Percentiles rank a stretch among this genome's conserved stretches.
phyloP scores from a whole-genome alignment of 2,888 invertebrate species.

The Salpingus planirostris region DNA sequence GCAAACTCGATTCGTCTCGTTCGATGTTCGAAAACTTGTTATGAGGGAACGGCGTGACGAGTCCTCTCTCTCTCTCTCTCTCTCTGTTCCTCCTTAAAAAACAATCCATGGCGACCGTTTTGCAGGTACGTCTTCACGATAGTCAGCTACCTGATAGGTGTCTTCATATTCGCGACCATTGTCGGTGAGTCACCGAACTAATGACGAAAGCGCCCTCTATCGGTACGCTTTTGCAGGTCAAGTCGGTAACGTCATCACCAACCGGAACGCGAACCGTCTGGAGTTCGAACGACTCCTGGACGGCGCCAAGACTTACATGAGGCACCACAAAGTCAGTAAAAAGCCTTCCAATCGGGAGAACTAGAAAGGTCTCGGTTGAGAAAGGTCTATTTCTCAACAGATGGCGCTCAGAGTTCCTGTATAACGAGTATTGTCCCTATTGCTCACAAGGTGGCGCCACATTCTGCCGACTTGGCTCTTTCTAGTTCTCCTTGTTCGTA shows the following conservation, averaged over 20 bases:
- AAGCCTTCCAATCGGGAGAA: not conserved
- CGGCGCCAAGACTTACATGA: conserved; percentile 95
- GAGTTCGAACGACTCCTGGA: conserved; percentile 92
- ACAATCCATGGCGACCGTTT: no score
- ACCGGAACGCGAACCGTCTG: conserved; percentile 89
- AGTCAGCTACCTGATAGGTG: conserved; percentile 92
- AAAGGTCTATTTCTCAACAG: not conserved
- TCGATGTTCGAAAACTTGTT: no score
- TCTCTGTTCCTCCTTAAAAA: no score
- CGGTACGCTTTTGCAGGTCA: conserved; percentile 53
- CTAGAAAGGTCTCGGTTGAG: not conserved
- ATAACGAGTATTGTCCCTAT: no score
- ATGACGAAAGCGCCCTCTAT: not conserved
- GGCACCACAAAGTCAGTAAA: conserved; percentile 76
- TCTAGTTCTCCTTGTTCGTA: not conserved
- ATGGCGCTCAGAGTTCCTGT: not conserved
- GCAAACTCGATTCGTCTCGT: conserved; percentile 2
- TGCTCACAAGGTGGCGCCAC: no score
- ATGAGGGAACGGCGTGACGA: no score
- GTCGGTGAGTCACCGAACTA: conserved; percentile 55
- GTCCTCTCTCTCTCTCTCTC: no score
- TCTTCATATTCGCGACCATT: conserved; percentile 96
- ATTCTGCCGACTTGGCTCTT: not conserved
- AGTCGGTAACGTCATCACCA: conserved; percentile 96
- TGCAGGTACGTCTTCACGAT: conserved; percentile 93